Conservation (phyloP, 1,140 invertebrate genomes). For the Tetragnatha versicolor region DNA sequence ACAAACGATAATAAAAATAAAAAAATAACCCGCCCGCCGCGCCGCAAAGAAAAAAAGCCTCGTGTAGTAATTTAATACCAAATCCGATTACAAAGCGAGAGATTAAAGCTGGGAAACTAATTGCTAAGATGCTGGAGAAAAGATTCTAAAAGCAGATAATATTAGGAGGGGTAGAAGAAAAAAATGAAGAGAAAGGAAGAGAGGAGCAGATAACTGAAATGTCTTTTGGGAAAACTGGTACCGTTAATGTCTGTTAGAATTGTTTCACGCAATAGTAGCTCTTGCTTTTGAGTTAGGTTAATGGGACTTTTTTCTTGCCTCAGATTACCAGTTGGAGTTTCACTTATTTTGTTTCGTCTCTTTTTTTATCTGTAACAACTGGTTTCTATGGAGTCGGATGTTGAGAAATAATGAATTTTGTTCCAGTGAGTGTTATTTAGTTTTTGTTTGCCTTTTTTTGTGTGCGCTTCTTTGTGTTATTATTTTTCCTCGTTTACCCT, state of each 20-base stretch:
- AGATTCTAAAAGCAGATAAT: slow-evolving; percentile 45
- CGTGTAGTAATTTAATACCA: slow-evolving; percentile 49
- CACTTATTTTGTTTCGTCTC: slow-evolving; percentile 1
- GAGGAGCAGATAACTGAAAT: slow-evolving; percentile 43
- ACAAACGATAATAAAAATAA: background rate
- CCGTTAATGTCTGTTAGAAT: slow-evolving; percentile 48
- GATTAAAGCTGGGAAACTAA: slow-evolving; percentile 49
- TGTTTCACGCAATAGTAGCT: slow-evolving; percentile 40
- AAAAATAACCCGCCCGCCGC: too few species aligned
- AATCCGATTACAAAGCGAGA: slow-evolving; percentile 49
- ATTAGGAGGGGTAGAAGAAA: slow-evolving; percentile 3
- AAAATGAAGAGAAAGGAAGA: slow-evolving; percentile 4
- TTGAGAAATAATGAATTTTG: slow-evolving; percentile 46
- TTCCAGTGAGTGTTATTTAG: background rate
- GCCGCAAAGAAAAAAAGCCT: slow-evolving; percentile 10
- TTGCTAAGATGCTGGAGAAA: slow-evolving; percentile 45
- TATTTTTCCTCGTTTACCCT: background rate
- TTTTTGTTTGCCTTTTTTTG: background rate
- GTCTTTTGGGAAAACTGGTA: slow-evolving; percentile 28
- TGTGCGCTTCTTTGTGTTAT: background rate
- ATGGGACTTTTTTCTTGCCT: slow-evolving; percentile 25
- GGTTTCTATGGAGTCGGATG: slow-evolving; percentile 28
- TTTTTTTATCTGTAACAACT: slow-evolving; percentile 36
- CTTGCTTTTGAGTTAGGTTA: slow-evolving; percentile 34
- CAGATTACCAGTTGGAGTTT: slow-evolving; percentile 36